Evolutionary conservation across 2,797 vertebrate genomes (phyloP).

Genomic region (Hylomyscus alleni): DNA sequence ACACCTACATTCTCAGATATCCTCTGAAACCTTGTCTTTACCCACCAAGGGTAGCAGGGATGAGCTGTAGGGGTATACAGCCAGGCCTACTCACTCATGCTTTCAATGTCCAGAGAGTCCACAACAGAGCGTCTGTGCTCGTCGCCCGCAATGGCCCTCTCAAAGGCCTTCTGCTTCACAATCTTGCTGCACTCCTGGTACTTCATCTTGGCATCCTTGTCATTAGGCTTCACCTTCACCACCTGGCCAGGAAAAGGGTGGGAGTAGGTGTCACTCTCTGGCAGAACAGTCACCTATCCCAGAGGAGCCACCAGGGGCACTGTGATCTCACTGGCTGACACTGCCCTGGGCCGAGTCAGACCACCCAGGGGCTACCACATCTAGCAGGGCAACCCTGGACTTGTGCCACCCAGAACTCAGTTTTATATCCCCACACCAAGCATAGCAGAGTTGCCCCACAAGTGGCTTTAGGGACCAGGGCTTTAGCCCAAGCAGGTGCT

Average conservation of each 20-base stretch:
- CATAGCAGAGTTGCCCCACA: not conserved
- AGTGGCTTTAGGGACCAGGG: not conserved
- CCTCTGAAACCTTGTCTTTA: not conserved
- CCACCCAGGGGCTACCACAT: fast-evolving
- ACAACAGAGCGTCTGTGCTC: constrained; percentile 95
- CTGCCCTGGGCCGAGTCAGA: not conserved
- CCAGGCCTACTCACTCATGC: constrained; percentile 93
- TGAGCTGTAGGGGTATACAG: fast-evolving
- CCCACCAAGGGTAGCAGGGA: not conserved
- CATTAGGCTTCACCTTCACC: constrained; percentile 95
- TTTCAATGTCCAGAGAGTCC: constrained; percentile 97
- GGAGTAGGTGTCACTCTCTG: not conserved
- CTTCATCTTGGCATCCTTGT: constrained; percentile 97
- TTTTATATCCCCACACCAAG: not conserved
- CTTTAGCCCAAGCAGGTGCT: fast-evolving
- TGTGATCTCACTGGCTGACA: fast-evolving
- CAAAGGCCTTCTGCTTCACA: constrained; percentile 97
- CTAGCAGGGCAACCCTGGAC: fast-evolving
- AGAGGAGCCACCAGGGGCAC: not conserved
- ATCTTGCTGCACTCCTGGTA: constrained; percentile 98
- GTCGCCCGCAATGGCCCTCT: constrained; percentile 96
- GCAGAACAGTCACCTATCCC: too few relatives aligned
- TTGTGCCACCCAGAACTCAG: not conserved
- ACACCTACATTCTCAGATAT: not conserved
- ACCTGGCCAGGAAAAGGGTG: constrained; percentile 88